Percentiles rank a stretch among this genome's conserved stretches.
Evolutionary conservation across 2,888 invertebrate species (phyloP).

Genomic region (Andrena flavipes): DNA sequence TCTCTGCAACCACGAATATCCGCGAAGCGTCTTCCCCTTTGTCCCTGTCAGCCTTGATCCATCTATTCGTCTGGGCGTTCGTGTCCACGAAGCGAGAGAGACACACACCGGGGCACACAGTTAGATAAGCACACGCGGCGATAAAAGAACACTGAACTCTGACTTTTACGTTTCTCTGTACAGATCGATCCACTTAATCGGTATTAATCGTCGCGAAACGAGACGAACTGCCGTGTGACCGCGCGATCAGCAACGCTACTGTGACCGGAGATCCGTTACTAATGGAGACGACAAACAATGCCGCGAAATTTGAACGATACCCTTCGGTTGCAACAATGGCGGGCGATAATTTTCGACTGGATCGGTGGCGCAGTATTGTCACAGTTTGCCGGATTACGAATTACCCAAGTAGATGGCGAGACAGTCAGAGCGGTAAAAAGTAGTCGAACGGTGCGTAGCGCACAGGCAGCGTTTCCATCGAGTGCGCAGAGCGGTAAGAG

Average conservation of each 20-base stretch:
- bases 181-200: slow-evolving; percentile 23
- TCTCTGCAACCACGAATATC: slow-evolving; percentile 38
- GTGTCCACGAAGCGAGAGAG: background rate
- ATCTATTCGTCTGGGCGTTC: slow-evolving; percentile 53
- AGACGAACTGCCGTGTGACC: background rate
- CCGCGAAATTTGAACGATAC: background rate
- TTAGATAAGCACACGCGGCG: background rate
- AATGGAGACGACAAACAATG: background rate
- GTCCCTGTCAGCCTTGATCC: slow-evolving; percentile 59
- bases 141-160: slow-evolving; percentile 5
- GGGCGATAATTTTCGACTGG: slow-evolving; percentile 2
- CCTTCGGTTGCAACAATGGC: slow-evolving; percentile 19
- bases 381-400: background rate
- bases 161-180: background rate
- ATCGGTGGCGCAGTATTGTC: background rate
- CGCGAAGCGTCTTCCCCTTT: background rate
- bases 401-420: slow-evolving; percentile 1
- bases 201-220: background rate
- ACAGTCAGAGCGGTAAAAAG: background rate
- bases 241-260: slow-evolving; percentile 5
- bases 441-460: background rate
- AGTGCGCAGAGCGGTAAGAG: slow-evolving; percentile 42
- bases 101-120: background rate
- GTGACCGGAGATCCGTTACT: background rate
- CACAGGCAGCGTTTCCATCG: slow-evolving; percentile 34